Percentiles rank a stretch among this genome's conserved stretches.
Conservation (phyloP, 2,888 invertebrate species). For the Temnothorax rugatulus region DNA sequence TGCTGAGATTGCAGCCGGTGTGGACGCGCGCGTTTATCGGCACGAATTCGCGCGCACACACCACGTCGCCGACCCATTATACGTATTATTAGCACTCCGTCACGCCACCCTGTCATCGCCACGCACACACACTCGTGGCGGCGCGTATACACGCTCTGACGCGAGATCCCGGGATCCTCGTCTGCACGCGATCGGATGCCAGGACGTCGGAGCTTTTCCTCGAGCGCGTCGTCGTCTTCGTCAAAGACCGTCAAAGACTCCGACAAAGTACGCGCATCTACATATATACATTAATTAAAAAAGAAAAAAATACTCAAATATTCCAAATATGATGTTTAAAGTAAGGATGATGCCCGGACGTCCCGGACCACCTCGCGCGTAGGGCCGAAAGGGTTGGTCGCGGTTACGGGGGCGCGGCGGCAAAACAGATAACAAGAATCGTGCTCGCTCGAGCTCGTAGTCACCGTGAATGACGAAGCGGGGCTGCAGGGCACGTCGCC, state of each 20-base stretch:
- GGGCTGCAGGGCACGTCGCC: constrained; percentile 36
- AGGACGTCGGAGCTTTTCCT: constrained; percentile 2
- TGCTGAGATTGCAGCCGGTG: constrained; percentile 50
- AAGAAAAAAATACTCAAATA: background rate
- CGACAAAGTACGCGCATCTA: background rate
- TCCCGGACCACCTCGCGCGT: too few relatives aligned
- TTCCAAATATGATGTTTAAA: background rate
- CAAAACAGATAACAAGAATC: constrained; percentile 33
- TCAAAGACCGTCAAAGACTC: background rate
- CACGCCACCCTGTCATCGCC: constrained; percentile 79
- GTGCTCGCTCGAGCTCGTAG: constrained; percentile 19
- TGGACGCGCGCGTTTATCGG: constrained; percentile 63
- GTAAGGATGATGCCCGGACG: background rate
- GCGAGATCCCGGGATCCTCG: constrained; percentile 58
- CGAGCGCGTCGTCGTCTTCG: constrained; percentile 7
- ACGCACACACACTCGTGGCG: constrained; percentile 72
- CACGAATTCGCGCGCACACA: constrained; percentile 54
- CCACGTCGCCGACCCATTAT: constrained; percentile 72
- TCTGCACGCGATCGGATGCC: constrained; percentile 46
- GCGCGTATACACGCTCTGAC: constrained; percentile 65
- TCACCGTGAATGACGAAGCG: constrained; percentile 52
- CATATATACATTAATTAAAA: too few relatives aligned
- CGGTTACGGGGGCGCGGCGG: background rate
- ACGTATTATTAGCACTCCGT: constrained; percentile 83
- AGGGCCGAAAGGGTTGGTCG: background rate